phyloP scores from a whole-genome alignment of 1,140 invertebrate species.

The Schlechtendalia chinensis region DNA sequence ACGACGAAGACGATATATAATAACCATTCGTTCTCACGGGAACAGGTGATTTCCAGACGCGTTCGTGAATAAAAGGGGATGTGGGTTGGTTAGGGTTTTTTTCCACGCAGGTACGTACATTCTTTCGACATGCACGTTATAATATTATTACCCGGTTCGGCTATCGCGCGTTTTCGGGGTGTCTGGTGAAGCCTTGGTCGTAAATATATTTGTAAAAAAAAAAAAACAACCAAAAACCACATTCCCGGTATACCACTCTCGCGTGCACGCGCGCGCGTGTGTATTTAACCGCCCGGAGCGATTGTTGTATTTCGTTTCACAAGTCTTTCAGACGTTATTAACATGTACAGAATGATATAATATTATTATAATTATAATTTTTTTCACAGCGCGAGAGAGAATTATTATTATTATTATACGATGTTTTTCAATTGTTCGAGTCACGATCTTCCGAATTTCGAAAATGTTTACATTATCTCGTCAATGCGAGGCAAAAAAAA shows the following conservation, averaged over 20 bases:
- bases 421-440: constrained; percentile 19
- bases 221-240: constrained; percentile 4
- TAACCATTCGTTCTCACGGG: constrained; percentile 34
- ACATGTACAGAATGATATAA: not conserved
- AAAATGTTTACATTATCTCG: constrained; percentile 15
- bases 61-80: not conserved
- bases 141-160: not conserved
- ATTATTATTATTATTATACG: no score
- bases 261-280: not conserved
- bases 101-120: constrained; percentile 28
- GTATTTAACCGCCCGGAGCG: constrained; percentile 5
- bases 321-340: constrained; percentile 19
- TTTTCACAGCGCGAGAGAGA: not conserved
- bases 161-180: not conserved
- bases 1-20: not conserved
- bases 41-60: constrained; percentile 30
- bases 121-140: constrained; percentile 7
- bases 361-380: constrained; percentile 29
- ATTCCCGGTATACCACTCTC: constrained; percentile 7
- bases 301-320: constrained; percentile 9
- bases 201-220: not conserved
- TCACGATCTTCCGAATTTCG: constrained; percentile 15
- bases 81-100: not conserved
- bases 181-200: not conserved
- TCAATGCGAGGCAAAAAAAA: no score